Percentiles rank a stretch among this genome's conserved stretches.
Conservation (phyloP, 2,797 vertebrate species). For the Chromobotia macracanthus region DNA sequence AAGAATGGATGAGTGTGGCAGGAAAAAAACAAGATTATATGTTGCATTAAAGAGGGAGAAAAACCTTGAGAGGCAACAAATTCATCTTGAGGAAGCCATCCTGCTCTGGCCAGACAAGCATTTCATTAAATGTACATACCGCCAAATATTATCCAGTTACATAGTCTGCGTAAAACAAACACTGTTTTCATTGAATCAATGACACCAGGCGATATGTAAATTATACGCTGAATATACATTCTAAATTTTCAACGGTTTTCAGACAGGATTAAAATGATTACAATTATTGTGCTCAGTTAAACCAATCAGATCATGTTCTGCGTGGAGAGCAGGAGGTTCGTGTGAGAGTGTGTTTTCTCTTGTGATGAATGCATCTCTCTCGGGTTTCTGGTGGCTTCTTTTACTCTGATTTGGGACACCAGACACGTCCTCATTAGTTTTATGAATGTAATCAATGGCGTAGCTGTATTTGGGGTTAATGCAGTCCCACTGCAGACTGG, state of each 20-base stretch:
- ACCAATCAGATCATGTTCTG: constrained; percentile 12
- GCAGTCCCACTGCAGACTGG: constrained; percentile 51
- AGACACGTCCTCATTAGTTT: constrained; percentile 59
- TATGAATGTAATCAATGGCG: constrained; percentile 58
- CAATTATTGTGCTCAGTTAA: not conserved
- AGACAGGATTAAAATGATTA: not conserved
- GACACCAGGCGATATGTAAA: no score
- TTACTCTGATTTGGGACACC: constrained; percentile 60
- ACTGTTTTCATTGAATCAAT: no score
- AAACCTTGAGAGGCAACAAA: no score
- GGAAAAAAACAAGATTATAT: no score
- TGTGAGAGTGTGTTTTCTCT: not conserved
- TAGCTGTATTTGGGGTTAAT: constrained; percentile 61
- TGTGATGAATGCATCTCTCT: constrained; percentile 19
- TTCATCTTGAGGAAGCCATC: no score
- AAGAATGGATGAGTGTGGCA: no score
- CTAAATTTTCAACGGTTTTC: not conserved
- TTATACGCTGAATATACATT: not conserved
- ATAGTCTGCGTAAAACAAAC: no score
- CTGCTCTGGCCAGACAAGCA: no score
- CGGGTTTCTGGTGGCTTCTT: constrained; percentile 49
- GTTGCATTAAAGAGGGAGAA: no score
- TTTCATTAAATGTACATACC: no score
- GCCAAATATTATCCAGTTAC: no score
- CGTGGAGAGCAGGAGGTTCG: not conserved